Base-by-base conservation (phyloP, 2,888 invertebrate species). In the Ypsolopha scabrella region DNA sequence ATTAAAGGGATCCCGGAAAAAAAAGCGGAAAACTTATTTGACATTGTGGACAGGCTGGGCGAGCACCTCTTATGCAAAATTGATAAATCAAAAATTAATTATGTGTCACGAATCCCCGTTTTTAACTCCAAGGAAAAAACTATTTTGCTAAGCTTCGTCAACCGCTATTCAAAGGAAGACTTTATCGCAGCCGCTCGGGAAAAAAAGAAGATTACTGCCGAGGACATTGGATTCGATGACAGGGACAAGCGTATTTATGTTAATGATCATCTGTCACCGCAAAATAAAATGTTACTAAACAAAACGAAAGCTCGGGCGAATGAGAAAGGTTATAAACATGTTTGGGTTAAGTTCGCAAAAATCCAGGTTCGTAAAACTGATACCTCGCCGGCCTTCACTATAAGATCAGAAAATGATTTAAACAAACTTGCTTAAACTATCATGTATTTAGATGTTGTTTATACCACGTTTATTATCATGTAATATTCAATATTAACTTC, bases 371-470 rank as follows among this genome's bases (percentile, higher is more conserved):
- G 57, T 34, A 55, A 53, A 54, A 11, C 38, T 7, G 56, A 56
- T 7, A 49, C 52, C 1, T 52, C 55, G 0, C 53, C 48, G 1
- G 36, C 53, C 8, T 38, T 57, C 8, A 14, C 41, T 2, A 45
- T 58, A 36, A 55, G 43, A 52, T 50, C 54, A 1, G 55, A 54
- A 37, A 50, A 34, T 8, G 58, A 58, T n/a, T n/a, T n/a, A n/a
- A n/a, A n/a, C n/a, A n/a, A n/a, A n/a, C n/a, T n/a, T n/a, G n/a
- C n/a, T n/a, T n/a, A n/a, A n/a, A n/a, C n/a, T n/a, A n/a, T n/a
- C n/a, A n/a, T n/a, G n/a, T n/a, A n/a, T n/a, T n/a, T n/a, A n/a
- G n/a, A n/a, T n/a, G n/a, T n/a, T n/a, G n/a, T n/a, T n/a, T n/a
- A n/a, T n/a, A n/a, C n/a, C n/a, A n/a, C n/a, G n/a, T n/a, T n/a